phyloP scores from a whole-genome alignment of 92 coral and sea anemone species.

The Zoanthus solanderi region DNA sequence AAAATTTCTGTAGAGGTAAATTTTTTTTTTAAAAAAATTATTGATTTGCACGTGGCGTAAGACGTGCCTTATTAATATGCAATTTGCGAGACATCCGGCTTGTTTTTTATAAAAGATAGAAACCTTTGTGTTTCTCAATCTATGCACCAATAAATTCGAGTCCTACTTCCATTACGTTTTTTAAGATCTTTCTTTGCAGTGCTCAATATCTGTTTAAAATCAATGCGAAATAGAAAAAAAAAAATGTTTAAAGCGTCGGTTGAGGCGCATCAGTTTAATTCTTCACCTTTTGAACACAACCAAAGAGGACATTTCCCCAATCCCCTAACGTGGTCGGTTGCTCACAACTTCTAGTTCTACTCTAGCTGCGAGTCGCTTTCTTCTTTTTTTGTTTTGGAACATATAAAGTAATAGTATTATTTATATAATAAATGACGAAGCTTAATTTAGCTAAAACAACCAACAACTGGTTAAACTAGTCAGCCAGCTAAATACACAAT shows the following conservation, averaged over 20 bases:
- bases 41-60: neutral
- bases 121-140: neutral
- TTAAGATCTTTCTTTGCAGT: neutral
- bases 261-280: neutral
- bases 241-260: neutral
- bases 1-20: slow-evolving; percentile 3
- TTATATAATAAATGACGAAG: neutral
- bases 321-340: neutral
- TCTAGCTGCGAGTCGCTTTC: neutral
- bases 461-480: neutral
- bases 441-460: neutral
- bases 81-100: neutral
- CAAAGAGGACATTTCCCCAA: neutral
- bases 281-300: neutral
- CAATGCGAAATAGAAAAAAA: neutral
- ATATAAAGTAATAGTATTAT: neutral
- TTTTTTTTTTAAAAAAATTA: neutral
- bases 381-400: too few species aligned
- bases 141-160: neutral
- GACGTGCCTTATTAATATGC: neutral
- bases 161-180: neutral
- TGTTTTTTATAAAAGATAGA: neutral
- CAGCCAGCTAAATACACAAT: neutral
- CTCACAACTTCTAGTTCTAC: neutral
- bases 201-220: neutral